Conservation (phyloP, 2,113 vertebrate species). For the Stigmatopora nigra region DNA sequence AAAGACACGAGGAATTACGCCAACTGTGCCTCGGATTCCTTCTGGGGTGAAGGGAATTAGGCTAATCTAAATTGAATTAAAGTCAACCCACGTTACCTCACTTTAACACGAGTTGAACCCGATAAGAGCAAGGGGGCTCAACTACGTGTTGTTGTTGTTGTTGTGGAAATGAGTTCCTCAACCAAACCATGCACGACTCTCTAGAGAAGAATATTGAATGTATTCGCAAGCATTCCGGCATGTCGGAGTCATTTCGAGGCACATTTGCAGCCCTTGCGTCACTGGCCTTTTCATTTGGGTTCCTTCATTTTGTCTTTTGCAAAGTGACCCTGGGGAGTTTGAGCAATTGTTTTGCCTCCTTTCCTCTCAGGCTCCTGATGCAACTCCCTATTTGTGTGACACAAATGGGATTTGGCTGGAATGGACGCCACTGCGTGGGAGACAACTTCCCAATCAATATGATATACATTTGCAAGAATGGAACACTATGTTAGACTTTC, state of each 20-base stretch:
- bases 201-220: conserved; percentile 9
- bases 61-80: conserved; percentile 32
- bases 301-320: not conserved
- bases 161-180: conserved; percentile 23
- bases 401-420: not conserved
- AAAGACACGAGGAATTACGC: not conserved
- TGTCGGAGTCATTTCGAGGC: conserved; percentile 12
- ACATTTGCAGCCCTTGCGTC: conserved; percentile 10
- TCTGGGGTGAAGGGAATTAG: conserved; percentile 16
- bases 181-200: conserved; percentile 9
- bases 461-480: not conserved
- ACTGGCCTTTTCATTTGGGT: not conserved
- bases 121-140: conserved; percentile 2
- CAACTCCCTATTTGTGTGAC: conserved; percentile 14
- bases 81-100: conserved; percentile 15
- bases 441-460: not conserved
- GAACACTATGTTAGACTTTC: not conserved
- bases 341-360: not conserved
- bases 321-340: conserved; percentile 7
- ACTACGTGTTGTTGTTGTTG: conserved; percentile 10
- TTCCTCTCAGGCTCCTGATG: conserved; percentile 12
- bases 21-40: not conserved
- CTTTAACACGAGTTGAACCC: conserved; percentile 17
- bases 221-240: not conserved
- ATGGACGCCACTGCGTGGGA: not conserved